Evolutionary conservation across 92 coral and sea anemone species (phyloP), one percentile per base, ranked within the genome.

Genomic region (Zoanthus solanderi): DNA sequence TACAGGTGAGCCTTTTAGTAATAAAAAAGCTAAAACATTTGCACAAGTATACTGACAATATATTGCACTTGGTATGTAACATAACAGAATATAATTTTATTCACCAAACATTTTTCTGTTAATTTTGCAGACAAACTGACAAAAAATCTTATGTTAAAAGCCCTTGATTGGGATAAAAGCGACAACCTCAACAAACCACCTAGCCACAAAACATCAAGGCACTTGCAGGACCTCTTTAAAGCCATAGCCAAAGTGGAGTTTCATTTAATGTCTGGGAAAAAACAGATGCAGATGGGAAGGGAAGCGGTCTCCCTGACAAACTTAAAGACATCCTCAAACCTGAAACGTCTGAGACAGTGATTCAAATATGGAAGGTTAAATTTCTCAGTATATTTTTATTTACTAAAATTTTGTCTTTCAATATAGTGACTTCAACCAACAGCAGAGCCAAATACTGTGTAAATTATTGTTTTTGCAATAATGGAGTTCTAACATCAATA

Each of bases 201-300:
- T 14, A 28, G 96, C 31, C 29, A 78, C 50, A 83, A 48, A 30
- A 84, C 93, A 47, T 32, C 84, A 10, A 79, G 60, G 9, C 91
- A 92, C 52, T 45, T 92, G 30, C 79, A 90, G 74, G 63, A 52
- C 79, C 85, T 94, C 16, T 45, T 92, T 28, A 81, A 85, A 2
- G 90, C 93, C 37, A 87, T 92, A 44, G 60, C 58, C 17, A 92
- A 92, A 92, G 96, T 83, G 94, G 96, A 32, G 83, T 90, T n/a
- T 90, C 92, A 2, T 93, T 90, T 63, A 75, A 42, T 54, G 84
- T 90, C 2, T 93, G 94, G 96, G 96, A 93, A 77, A 93, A 93
- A 52, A 18, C 18, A 2, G 88, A 91, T 87, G 93, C 93, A 34
- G 93, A 94, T 89, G 94, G 94, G 7, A 90, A 71, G 9, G 90